These are phyloP conservation scores for Venturia canescens DNA, from an alignment of 1,140 invertebrate genomes.

Conservation along the genomic window DNA sequence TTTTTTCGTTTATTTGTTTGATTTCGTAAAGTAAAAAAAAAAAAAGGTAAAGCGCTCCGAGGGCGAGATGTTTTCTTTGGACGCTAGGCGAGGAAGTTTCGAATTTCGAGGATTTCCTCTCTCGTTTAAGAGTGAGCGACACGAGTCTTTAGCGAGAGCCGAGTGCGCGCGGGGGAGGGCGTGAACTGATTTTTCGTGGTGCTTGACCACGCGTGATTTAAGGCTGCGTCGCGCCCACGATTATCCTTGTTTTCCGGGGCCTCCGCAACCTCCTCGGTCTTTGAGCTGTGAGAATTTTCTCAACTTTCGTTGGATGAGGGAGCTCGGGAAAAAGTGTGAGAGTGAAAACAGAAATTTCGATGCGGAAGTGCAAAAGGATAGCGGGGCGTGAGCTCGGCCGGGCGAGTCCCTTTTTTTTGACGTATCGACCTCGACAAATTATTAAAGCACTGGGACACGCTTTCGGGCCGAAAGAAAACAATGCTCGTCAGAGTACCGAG, in stretches of 20 bases:
- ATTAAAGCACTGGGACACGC: neutral
- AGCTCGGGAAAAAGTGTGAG: neutral
- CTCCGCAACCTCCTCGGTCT: neutral
- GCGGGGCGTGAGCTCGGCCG: neutral
- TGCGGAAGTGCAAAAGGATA: conserved; percentile 10
- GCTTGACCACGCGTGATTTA: neutral
- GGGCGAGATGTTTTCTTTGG: neutral
- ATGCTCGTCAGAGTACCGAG: neutral
- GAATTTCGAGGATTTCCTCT: conserved; percentile 70
- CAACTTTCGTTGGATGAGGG: neutral
- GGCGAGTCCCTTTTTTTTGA: neutral
- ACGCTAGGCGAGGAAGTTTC: conserved; percentile 61
- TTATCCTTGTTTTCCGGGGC: neutral
- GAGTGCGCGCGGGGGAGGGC: neutral
- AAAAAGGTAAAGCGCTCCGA: neutral
- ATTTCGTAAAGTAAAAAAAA: neutral
- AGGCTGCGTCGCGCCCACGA: neutral
- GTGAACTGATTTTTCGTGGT: neutral
- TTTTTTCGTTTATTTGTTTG: neutral
- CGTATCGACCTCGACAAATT: conserved; percentile 6
- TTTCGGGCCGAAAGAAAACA: neutral
- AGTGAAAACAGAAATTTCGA: neutral
- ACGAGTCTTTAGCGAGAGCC: conserved; percentile 7
- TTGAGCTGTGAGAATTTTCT: neutral
- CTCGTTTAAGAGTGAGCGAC: conserved; percentile 64